These are phyloP conservation scores for Sebastes baramenuke DNA, from an alignment of 2,797 vertebrate species.

Conservation along the genomic window DNA sequence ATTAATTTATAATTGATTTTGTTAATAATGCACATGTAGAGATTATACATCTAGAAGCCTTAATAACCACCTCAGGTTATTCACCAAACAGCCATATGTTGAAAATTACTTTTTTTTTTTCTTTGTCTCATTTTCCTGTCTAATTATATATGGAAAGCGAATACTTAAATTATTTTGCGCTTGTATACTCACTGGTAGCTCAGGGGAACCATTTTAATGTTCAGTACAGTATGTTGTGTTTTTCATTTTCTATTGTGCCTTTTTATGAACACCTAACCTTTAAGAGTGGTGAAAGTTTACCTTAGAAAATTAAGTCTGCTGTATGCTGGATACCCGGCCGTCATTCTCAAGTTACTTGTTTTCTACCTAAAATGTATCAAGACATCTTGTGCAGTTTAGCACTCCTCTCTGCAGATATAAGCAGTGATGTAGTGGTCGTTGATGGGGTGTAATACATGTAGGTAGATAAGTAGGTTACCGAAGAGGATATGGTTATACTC, in stretches of 20 bases:
- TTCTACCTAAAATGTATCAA: background rate
- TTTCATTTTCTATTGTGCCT: background rate
- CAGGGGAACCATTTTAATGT: background rate
- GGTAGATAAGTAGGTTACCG: background rate
- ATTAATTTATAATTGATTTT: background rate
- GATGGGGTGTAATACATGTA: background rate
- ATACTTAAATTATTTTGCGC: background rate
- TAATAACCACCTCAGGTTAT: background rate
- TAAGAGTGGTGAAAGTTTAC: background rate
- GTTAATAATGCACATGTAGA: background rate
- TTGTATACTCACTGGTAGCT: background rate
- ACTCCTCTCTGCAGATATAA: background rate
- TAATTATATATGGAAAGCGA: background rate
- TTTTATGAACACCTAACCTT: background rate
- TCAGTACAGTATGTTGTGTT: background rate
- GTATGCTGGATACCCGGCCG: background rate
- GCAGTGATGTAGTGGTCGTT: background rate
- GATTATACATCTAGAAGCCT: background rate
- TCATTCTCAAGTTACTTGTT: background rate
- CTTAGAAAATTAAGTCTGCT: background rate
- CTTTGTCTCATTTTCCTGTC: background rate
- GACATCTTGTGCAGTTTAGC: background rate
- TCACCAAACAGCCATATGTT: background rate
- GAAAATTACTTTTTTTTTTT: background rate
- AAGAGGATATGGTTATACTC: background rate